These are phyloP conservation scores for Flexamia atlantica DNA, from an alignment of 2,888 invertebrate species.

Conservation along the genomic window DNA sequence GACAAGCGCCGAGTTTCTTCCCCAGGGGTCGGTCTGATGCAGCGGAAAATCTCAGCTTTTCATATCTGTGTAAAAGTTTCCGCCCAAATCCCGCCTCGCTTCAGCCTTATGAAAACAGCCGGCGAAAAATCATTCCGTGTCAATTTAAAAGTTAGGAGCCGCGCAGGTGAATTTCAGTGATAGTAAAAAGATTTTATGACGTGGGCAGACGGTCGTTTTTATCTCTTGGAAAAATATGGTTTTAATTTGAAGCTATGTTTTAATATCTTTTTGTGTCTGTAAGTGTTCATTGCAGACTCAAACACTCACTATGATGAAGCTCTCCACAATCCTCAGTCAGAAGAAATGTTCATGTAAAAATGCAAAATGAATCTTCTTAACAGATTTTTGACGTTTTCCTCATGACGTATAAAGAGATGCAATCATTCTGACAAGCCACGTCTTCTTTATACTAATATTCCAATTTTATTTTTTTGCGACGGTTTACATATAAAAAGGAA, in stretches of 20 bases:
- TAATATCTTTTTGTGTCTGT: too few species aligned
- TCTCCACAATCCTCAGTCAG: too few species aligned
- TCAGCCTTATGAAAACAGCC: constrained; percentile 35
- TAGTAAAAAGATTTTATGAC: neutral
- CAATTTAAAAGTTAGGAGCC: constrained; percentile 44
- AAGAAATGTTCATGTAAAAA: too few species aligned
- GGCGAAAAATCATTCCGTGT: constrained; percentile 25
- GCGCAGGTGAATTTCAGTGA: neutral
- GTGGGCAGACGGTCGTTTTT: neutral
- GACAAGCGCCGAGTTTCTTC: constrained; percentile 61
- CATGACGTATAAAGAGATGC: too few species aligned
- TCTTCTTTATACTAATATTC: too few species aligned
- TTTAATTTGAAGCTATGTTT: neutral
- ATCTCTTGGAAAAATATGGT: neutral
- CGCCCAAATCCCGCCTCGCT: constrained; percentile 34
- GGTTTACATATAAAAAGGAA: too few species aligned
- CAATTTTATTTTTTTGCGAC: too few species aligned
- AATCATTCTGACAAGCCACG: too few species aligned
- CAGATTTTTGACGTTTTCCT: too few species aligned
- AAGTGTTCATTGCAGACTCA: too few species aligned
- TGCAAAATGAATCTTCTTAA: too few species aligned
- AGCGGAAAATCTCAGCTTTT: constrained; percentile 56
- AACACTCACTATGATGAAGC: too few species aligned
- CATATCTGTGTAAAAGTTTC: constrained; percentile 44
- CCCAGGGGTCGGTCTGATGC: constrained; percentile 51